Base-by-base conservation (phyloP, 2,797 vertebrate species). In the Enoplosus armatus region DNA sequence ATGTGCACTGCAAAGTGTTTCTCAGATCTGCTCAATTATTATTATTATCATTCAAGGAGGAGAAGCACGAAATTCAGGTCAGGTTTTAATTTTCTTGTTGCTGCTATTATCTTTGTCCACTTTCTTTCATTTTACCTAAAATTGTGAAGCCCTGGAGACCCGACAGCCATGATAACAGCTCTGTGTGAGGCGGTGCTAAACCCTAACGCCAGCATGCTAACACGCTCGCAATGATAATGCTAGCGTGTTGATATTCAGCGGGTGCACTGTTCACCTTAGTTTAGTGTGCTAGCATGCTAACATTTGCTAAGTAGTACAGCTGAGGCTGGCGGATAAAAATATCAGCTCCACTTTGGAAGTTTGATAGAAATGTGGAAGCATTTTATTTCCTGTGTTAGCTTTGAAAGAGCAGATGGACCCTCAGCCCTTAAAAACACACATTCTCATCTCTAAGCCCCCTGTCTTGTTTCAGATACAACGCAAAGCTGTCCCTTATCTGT, bases 401-500 rank as follows among this genome's bases (percentile, higher is more conserved):
- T 51, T 59, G 16, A 47, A 18, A n/a, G 8, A 47, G 53, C 11
- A 26, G 5, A 22, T 12, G 16, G 39, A 6, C 35, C 41, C 9
- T 64, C 22, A 1, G 16, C 8, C 10, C 15, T 59, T 45, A 10
- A 33, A n/a, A n/a, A n/a, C n/a, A 37, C 54, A 39, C 0, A 20
- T n/a, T 27, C 5, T 53, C 22, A 58, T 14, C n/a, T 47, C 5
- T 22, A 9, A 37, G 41, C 48, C 1, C 22, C 26, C 33, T 20
- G 11, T 50, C 6, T 70, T 50, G 14, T 61, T 74, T 62, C 70
- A 74, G 75, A 72, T 27, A 14, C 2, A 24, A 43, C 29, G 33
- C 26, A 37, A 37, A 70, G 33, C 71, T 6, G n/a, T 3, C 15
- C 16, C 54, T 78, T 55, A 70, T 82, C 72, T 64, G n/a, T 24